phyloP scores from a whole-genome alignment of 1,140 invertebrate species.

The Bradysia coprophila region DNA sequence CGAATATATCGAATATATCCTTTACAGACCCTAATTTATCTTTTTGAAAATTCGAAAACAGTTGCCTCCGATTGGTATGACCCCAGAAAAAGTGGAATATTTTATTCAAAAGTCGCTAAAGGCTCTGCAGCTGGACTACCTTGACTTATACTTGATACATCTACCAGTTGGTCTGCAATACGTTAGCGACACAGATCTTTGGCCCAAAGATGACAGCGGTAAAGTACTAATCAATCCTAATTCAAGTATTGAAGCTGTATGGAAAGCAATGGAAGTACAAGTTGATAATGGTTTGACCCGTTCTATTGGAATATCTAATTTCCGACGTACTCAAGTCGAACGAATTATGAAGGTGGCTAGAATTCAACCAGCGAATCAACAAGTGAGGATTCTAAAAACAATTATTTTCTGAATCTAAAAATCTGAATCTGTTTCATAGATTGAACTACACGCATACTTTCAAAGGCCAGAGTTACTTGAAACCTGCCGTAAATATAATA shows the following conservation, averaged over 20 bases:
- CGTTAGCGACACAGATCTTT: constrained; percentile 22
- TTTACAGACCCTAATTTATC: too few species aligned
- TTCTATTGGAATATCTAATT: constrained; percentile 66
- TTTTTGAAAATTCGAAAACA: too few species aligned
- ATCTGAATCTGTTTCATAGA: constrained; percentile 52
- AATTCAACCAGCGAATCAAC: constrained; percentile 48
- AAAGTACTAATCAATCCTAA: constrained; percentile 38
- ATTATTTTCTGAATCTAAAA: too few species aligned
- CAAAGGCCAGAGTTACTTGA: constrained; percentile 58
- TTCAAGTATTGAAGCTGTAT: constrained; percentile 48
- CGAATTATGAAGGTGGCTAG: constrained; percentile 39
- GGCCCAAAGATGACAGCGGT: constrained; percentile 29
- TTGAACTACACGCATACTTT: constrained; percentile 67
- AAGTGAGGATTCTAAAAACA: too few species aligned
- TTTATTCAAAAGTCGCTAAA: constrained; percentile 52
- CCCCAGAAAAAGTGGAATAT: constrained; percentile 45
- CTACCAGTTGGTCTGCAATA: constrained; percentile 43
- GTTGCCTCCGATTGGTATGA: constrained; percentile 30
- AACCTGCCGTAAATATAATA: constrained; percentile 50
- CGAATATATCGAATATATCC: too few species aligned
- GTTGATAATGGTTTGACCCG: constrained; percentile 39
- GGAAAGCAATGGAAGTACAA: constrained; percentile 67
- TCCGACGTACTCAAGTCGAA: constrained; percentile 47
- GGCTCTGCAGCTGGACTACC: constrained; percentile 51
- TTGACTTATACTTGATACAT: constrained; percentile 75